Conservation (phyloP, 2,113 vertebrate genomes). For the Mus musculus region GRCm39 chr2:62374001-62374500, state of each 20-base stretch:
- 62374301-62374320: neutral
- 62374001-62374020: neutral
- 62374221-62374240: neutral
- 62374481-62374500: neutral
- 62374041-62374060: neutral
- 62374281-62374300: neutral
- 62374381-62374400: neutral
- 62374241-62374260: neutral
- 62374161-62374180: neutral
- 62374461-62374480: conserved; percentile 2
- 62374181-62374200: neutral
- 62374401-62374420: neutral
- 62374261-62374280: neutral
- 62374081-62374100: neutral
- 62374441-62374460: neutral
- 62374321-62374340: neutral
- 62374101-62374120: neutral
- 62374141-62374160: neutral
- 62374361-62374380: neutral
- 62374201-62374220: neutral
- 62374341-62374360: neutral
- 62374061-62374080: too few species aligned
- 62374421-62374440: neutral
- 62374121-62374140: neutral
- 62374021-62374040: neutral